Percentiles rank a stretch among this genome's conserved stretches.
phyloP scores from a whole-genome alignment of 2,113 vertebrate genomes.

The Telmatochromis brachygnathus region DNA sequence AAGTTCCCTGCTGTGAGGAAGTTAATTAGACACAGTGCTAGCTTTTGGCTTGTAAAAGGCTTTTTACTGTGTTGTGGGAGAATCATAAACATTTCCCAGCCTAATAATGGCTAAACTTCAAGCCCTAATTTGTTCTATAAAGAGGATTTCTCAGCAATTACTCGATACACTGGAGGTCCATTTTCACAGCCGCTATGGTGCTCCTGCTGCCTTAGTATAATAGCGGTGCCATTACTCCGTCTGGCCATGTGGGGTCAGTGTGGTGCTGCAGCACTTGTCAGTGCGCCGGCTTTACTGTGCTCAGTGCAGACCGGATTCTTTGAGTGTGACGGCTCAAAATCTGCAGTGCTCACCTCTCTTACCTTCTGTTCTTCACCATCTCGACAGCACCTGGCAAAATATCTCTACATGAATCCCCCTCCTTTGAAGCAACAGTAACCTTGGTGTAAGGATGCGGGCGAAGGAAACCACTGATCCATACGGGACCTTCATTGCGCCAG shows the following conservation, averaged over 20 bases:
- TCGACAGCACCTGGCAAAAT: neutral
- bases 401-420: neutral
- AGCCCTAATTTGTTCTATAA: neutral
- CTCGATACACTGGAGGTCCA: neutral
- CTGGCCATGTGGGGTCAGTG: conserved; percentile 65
- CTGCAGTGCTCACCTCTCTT: conserved; percentile 53
- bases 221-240: neutral
- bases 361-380: neutral
- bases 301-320: neutral
- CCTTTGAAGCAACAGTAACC: neutral
- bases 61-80: neutral
- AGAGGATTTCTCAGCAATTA: neutral
- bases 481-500: neutral
- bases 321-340: conserved; percentile 24
- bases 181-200: neutral
- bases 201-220: neutral
- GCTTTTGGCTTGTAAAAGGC: neutral
- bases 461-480: neutral
- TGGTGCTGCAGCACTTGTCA: conserved; percentile 15
- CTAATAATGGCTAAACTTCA: neutral
- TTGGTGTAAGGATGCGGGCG: neutral
- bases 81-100: neutral
- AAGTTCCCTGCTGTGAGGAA: conserved; percentile 14
- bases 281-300: accelerated
- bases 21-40: conserved; percentile 13